Conservation (phyloP, 2,113 vertebrate species). For the Oryzias javanicus region DNA sequence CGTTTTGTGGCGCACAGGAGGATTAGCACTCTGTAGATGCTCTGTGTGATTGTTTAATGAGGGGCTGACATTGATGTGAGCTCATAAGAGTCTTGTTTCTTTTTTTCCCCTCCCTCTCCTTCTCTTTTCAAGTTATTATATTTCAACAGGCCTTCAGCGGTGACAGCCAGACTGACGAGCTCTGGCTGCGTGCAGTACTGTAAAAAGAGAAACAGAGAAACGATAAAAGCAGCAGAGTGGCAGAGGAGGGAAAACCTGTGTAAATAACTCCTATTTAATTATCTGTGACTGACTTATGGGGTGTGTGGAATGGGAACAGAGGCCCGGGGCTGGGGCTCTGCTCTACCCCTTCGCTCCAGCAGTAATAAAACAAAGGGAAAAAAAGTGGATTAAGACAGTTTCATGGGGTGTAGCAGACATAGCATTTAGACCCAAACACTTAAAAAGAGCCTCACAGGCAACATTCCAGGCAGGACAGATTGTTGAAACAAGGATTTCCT, state of each 20-base stretch:
- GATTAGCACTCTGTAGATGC: conserved; percentile 51
- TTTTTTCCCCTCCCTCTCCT: not conserved
- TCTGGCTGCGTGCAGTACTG: conserved; percentile 53
- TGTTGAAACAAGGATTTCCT: conserved; percentile 74
- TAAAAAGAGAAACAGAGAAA: conserved; percentile 63
- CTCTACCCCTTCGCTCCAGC: conserved; percentile 72
- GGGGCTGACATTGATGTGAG: conserved; percentile 60
- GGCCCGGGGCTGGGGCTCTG: conserved; percentile 73
- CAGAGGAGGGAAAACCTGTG: conserved; percentile 72
- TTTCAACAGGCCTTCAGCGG: conserved; percentile 43
- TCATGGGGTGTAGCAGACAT: conserved; percentile 82
- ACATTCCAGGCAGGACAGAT: conserved; percentile 70
- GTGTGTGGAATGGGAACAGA: conserved; percentile 79
- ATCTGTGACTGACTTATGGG: conserved; percentile 84
- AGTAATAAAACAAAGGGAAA: conserved; percentile 70
- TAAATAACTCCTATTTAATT: conserved; percentile 84
- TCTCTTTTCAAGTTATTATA: conserved; percentile 41
- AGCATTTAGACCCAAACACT: conserved; percentile 72
- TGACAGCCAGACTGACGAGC: conserved; percentile 63
- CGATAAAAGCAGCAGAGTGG: conserved; percentile 68
- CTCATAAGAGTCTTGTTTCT: conserved; percentile 51
- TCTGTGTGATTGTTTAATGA: conserved; percentile 63
- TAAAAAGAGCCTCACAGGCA: conserved; percentile 69
- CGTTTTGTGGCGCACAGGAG: conserved; percentile 38
- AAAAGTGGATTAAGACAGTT: conserved; percentile 78